Conservation (phyloP, 2,797 vertebrate genomes). For the Alcedo quadribrachys region DNA sequence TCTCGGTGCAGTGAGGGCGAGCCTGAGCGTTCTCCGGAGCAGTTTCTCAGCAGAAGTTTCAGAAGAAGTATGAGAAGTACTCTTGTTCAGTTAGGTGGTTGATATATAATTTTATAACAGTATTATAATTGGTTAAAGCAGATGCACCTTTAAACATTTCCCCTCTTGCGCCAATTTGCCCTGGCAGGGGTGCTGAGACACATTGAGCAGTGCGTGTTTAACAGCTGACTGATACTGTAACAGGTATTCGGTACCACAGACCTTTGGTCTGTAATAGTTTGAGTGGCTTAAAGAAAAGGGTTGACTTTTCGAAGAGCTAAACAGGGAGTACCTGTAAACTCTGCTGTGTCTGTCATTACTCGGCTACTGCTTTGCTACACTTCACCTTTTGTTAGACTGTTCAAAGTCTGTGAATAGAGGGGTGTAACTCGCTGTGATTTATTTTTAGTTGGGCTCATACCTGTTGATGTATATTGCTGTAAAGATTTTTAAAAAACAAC, state of each 20-base stretch:
- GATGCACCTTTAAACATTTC: not conserved
- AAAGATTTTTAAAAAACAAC: not conserved
- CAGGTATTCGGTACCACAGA: not conserved
- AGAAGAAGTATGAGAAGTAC: not conserved
- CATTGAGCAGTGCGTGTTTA: rapidly evolving
- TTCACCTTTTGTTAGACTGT: not conserved
- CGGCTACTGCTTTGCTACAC: rapidly evolving
- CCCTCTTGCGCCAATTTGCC: not conserved
- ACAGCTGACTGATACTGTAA: rapidly evolving
- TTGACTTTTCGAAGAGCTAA: not conserved
- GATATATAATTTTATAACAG: not conserved
- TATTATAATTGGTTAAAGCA: not conserved
- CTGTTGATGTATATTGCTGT: not conserved
- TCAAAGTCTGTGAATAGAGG: not conserved
- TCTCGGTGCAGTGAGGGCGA: rapidly evolving
- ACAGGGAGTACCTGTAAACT: not conserved
- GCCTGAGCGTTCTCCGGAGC: not conserved
- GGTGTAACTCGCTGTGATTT: not conserved
- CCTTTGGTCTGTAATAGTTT: not conserved
- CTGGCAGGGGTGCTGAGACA: not conserved
- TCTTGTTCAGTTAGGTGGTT: rapidly evolving
- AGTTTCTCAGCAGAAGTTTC: not conserved
- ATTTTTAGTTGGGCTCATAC: not conserved
- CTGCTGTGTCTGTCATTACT: not conserved
- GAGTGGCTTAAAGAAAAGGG: not conserved